Conservation (phyloP, 2,888 invertebrate genomes). For the Hedychridium roseum region DNA sequence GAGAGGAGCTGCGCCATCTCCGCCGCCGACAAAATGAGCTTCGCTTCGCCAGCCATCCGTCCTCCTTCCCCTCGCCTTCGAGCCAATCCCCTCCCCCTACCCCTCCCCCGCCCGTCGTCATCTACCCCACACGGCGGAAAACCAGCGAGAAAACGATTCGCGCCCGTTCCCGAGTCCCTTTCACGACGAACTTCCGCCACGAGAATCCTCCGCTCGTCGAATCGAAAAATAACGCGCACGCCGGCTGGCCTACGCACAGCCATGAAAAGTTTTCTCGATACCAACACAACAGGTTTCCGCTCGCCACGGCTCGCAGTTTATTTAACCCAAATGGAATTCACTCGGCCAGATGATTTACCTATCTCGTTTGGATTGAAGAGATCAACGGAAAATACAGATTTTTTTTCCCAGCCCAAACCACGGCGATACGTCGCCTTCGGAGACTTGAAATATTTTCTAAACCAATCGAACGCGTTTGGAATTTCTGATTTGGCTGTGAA, state of each 20-base stretch:
- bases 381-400: too few species aligned
- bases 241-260: too few species aligned
- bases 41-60: constrained; percentile 52
- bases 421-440: too few species aligned
- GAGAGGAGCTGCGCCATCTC: constrained; percentile 41
- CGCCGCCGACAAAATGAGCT: constrained; percentile 62
- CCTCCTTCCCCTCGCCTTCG: constrained; percentile 22
- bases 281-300: not conserved
- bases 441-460: too few species aligned
- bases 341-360: not conserved
- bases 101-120: not conserved
- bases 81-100: constrained; percentile 4
- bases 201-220: too few species aligned
- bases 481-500: too few species aligned
- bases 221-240: too few species aligned
- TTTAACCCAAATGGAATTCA: not conserved
- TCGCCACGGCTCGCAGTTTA: not conserved
- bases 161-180: constrained; percentile 16
- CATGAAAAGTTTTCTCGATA: not conserved
- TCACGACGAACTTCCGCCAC: not conserved
- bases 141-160: constrained; percentile 46
- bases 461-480: too few species aligned
- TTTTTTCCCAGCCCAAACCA: too few species aligned
- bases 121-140: constrained; percentile 20
- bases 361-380: too few species aligned